A percentile compares a stretch with the other conserved stretches of the same genome.
These are phyloP conservation scores for Cheilosia pagana DNA, from an alignment of 2,888 invertebrate genomes.

Conservation along the genomic window DNA sequence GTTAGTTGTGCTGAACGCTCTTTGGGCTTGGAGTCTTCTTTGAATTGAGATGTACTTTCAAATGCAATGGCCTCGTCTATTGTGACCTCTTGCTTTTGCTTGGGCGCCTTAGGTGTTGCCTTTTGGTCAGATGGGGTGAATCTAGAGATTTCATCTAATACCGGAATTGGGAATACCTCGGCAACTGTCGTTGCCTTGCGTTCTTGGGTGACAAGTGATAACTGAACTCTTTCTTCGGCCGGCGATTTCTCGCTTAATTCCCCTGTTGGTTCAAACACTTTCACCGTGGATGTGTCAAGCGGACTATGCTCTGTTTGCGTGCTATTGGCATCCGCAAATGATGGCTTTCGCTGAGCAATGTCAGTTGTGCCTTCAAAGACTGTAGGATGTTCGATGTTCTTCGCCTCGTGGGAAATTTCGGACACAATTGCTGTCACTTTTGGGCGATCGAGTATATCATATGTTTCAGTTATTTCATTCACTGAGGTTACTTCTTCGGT, in stretches of 20 bases:
- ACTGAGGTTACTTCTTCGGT: constrained; percentile 79
- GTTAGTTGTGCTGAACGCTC: constrained; percentile 54
- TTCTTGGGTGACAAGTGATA: constrained; percentile 71
- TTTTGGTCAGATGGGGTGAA: constrained; percentile 53
- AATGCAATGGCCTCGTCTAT: constrained; percentile 76
- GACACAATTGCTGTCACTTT: constrained; percentile 75
- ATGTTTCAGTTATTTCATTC: constrained; percentile 78
- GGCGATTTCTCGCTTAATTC: constrained; percentile 77
- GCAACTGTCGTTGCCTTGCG: constrained; percentile 78
- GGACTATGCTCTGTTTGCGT: constrained; percentile 68
- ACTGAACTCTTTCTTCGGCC: constrained; percentile 33
- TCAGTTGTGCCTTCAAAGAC: constrained; percentile 77
- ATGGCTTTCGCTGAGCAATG: constrained; percentile 38
- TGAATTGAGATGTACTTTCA: constrained; percentile 76
- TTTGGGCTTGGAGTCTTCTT: constrained; percentile 18
- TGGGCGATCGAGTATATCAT: constrained; percentile 76
- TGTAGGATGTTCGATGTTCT: constrained; percentile 76
- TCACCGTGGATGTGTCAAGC: constrained; percentile 76
- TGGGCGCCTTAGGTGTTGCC: constrained; percentile 35
- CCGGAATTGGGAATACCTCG: constrained; percentile 76
- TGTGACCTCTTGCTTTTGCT: constrained; percentile 73
- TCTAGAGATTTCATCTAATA: constrained; percentile 67
- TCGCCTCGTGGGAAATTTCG: constrained; percentile 75
- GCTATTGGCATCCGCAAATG: constrained; percentile 30
- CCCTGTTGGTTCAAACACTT: constrained; percentile 78